phyloP scores from a whole-genome alignment of 2,113 vertebrate species.

The Melanerpes formicivorus region DNA sequence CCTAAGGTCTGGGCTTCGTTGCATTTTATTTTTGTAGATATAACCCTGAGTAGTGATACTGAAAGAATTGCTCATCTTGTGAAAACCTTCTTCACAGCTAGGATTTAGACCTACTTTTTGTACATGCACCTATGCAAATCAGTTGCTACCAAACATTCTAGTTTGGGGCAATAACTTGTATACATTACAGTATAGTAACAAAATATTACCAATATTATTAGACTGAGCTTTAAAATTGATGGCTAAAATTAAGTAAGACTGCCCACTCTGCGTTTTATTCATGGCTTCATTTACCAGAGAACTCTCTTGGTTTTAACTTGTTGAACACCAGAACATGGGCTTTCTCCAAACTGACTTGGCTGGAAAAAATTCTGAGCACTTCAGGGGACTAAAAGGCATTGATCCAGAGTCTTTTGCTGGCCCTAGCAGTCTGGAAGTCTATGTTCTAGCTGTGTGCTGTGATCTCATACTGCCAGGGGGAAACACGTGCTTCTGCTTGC shows the following conservation, averaged over 20 bases:
- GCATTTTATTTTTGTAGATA: not conserved
- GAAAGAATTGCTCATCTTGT: not conserved
- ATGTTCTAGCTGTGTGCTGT: fast-evolving
- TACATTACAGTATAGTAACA: not conserved
- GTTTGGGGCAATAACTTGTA: not conserved
- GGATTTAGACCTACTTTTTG: not conserved
- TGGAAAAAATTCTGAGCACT: not conserved
- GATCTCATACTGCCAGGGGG: fast-evolving
- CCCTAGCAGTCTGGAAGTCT: not conserved
- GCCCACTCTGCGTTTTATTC: not conserved
- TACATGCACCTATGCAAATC: not conserved
- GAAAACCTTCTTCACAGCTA: not conserved
- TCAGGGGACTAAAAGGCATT: not conserved
- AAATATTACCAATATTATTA: not conserved
- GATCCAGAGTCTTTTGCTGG: not conserved
- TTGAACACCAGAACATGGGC: fast-evolving
- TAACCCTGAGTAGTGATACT: not conserved
- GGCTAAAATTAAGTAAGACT: not conserved
- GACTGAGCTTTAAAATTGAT: not conserved
- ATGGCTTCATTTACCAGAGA: not conserved
- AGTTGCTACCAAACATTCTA: not conserved
- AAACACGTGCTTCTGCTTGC: not conserved
- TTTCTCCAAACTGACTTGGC: not conserved
- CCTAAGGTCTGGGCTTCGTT: not conserved
- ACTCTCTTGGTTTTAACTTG: not conserved